A percentile compares a stretch with the other conserved stretches of the same genome.
phyloP scores from a whole-genome alignment of 1,140 invertebrate species.

The Panagrolaimus sp. region DNA sequence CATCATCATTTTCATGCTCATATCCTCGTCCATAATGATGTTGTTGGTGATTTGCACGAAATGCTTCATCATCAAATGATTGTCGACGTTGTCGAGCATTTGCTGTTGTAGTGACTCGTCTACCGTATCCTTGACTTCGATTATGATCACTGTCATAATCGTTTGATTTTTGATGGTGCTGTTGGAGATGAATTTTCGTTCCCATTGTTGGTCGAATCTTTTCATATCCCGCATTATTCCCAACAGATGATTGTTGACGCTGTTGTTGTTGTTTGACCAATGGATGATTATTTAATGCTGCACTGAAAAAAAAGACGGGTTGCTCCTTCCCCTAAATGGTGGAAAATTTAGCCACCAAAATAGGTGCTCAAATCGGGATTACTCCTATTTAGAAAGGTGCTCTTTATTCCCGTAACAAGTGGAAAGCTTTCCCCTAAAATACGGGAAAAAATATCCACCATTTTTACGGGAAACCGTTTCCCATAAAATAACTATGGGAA shows the following conservation, averaged over 20 bases:
- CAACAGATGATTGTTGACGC: neutral
- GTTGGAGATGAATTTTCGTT: neutral
- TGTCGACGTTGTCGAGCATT: neutral
- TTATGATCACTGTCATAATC: neutral
- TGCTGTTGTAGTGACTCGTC: neutral
- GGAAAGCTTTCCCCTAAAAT: too few species aligned
- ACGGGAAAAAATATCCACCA: too few species aligned
- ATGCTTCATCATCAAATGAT: neutral
- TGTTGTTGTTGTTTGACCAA: constrained; percentile 4
- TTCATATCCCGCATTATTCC: too few species aligned
- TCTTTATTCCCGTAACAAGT: too few species aligned
- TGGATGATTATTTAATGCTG: neutral
- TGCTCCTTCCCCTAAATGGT: too few species aligned
- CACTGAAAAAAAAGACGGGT: too few species aligned
- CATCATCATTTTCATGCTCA: neutral
- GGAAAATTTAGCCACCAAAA: too few species aligned
- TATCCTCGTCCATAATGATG: neutral
- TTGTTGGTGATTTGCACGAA: neutral
- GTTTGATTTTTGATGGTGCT: neutral
- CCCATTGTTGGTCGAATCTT: neutral
- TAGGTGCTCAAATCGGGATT: too few species aligned
- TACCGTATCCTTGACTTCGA: neutral
- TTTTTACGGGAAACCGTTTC: too few species aligned
- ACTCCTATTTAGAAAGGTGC: too few species aligned
- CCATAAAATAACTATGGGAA: too few species aligned